These are phyloP conservation scores for Xestia c-nigrum DNA, from an alignment of 2,888 invertebrate species.

Conservation along the genomic window DNA sequence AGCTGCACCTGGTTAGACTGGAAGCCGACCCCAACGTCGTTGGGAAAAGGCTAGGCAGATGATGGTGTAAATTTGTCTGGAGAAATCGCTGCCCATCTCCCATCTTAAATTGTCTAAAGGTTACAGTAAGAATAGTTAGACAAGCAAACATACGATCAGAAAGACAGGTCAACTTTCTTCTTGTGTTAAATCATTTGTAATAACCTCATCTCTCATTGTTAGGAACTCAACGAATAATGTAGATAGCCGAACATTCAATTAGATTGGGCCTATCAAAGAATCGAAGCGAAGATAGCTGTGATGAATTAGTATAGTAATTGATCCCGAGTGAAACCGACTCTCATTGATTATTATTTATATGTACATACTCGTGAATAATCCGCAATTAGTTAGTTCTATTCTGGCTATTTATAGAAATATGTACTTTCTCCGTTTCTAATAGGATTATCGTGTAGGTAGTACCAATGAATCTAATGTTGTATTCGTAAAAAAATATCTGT, in stretches of 20 bases:
- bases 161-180: not conserved
- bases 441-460: not conserved
- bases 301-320: constrained; percentile 22
- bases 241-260: constrained; percentile 11
- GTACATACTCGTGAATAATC: constrained; percentile 32
- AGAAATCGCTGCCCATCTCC: too few relatives aligned
- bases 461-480: not conserved
- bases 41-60: too few relatives aligned
- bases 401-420: constrained; percentile 11
- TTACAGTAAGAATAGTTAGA: too few relatives aligned
- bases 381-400: constrained; percentile 29
- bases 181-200: not conserved
- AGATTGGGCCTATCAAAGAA: not conserved
- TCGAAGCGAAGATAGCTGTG: constrained; percentile 5
- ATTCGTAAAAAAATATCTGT: not conserved
- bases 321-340: constrained; percentile 38
- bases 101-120: too few relatives aligned
- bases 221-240: too few relatives aligned
- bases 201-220: not conserved
- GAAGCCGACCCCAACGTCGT: too few relatives aligned
- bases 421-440: constrained; percentile 30
- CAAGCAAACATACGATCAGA: too few relatives aligned
- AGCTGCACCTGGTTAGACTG: too few relatives aligned
- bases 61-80: too few relatives aligned
- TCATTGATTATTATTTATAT: constrained; percentile 39